phyloP scores from a whole-genome alignment of 1,140 invertebrate species.

The Bilobella aurantiaca region DNA sequence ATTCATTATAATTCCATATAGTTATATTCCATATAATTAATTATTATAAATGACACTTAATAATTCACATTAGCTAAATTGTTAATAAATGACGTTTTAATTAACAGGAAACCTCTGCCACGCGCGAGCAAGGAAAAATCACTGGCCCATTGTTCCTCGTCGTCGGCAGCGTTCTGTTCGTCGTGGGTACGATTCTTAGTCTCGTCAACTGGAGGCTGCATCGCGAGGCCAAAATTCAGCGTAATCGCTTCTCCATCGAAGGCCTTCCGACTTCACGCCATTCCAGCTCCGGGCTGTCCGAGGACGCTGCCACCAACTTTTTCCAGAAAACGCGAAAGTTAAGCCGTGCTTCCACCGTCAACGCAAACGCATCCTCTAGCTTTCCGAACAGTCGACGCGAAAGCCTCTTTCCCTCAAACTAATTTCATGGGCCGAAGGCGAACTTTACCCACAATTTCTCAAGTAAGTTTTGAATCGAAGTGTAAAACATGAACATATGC shows the following conservation, averaged over 20 bases:
- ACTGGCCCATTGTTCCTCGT: slow-evolving; percentile 30
- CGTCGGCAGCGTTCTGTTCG: slow-evolving; percentile 21
- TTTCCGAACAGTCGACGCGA: slow-evolving; percentile 11
- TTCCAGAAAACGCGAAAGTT: not conserved
- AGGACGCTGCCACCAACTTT: not conserved
- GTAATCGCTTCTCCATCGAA: slow-evolving; percentile 27
- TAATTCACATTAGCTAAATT: not conserved
- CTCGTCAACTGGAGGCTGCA: slow-evolving; percentile 27
- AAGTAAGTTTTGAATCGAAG: no score
- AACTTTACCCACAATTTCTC: slow-evolving; percentile 32
- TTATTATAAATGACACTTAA: not conserved
- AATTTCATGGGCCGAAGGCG: slow-evolving; percentile 14
- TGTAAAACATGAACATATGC: no score
- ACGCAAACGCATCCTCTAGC: not conserved
- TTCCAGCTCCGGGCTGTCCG: slow-evolving; percentile 9
- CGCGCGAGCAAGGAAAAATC: slow-evolving; percentile 26
- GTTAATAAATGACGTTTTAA: not conserved
- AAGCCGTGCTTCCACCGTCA: no score
- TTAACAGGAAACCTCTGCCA: slow-evolving; percentile 9
- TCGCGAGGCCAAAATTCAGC: slow-evolving; percentile 25
- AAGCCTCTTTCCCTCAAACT: slow-evolving; percentile 20
- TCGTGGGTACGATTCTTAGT: slow-evolving; percentile 19
- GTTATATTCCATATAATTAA: no score
- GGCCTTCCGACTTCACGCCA: no score
- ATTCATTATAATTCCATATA: no score